These are phyloP conservation scores for Rhagonycha fulva DNA, from an alignment of 2,888 invertebrate genomes.

Conservation along the genomic window DNA sequence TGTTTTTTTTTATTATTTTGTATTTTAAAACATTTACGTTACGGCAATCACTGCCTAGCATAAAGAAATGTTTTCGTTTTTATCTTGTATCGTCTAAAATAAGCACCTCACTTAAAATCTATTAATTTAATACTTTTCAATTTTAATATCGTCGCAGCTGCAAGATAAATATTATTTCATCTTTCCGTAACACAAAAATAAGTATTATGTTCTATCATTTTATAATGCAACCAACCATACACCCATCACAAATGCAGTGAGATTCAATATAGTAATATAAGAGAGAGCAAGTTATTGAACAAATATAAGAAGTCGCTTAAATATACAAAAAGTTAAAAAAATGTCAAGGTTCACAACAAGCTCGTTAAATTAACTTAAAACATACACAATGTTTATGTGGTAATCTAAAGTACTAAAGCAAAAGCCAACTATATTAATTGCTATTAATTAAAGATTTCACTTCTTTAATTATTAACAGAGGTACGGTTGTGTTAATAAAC, in stretches of 20 bases:
- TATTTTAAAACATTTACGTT: slow-evolving; percentile 1
- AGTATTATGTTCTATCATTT: slow-evolving; percentile 3
- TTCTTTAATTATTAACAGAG: slow-evolving; percentile 13
- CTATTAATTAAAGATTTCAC: slow-evolving; percentile 9
- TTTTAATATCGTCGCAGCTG: not conserved
- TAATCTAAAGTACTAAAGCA: slow-evolving; percentile 28
- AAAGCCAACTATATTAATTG: slow-evolving; percentile 22
- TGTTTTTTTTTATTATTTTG: slow-evolving; percentile 14
- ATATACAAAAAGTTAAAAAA: slow-evolving; percentile 9
- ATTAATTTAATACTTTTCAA: slow-evolving; percentile 8
- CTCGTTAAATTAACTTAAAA: slow-evolving; percentile 9
- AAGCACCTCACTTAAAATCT: slow-evolving; percentile 25
- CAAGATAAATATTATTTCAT: slow-evolving; percentile 13
- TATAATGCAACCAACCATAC: not conserved
- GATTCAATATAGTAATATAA: not conserved
- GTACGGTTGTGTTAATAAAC: slow-evolving; percentile 8
- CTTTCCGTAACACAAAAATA: slow-evolving; percentile 11
- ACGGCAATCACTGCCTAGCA: not conserved
- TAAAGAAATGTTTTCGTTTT: not conserved
- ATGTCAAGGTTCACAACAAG: slow-evolving; percentile 22
- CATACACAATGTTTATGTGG: slow-evolving; percentile 10
- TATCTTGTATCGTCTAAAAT: not conserved
- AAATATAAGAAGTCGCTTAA: not conserved
- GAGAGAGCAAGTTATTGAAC: slow-evolving; percentile 1
- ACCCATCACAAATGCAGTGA: slow-evolving; percentile 1